Percentiles rank a stretch among this genome's conserved stretches.
Evolutionary conservation across 2,888 invertebrate species (phyloP).

Genomic region (Metalampra italica): DNA sequence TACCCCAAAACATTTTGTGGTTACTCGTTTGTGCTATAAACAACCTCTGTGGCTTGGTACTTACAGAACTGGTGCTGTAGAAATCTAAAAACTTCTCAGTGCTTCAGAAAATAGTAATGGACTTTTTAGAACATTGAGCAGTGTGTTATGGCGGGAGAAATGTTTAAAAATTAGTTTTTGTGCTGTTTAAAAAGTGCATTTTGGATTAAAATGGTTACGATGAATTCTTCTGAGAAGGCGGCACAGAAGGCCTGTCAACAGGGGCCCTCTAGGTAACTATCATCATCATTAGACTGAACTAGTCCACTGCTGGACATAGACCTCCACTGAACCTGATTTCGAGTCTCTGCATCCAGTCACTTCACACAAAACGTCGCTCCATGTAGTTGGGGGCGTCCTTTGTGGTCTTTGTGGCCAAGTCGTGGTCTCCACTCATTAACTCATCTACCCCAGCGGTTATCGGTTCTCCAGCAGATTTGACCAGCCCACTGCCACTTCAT

Average conservation of each 20-base stretch:
- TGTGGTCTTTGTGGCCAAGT: too few species aligned
- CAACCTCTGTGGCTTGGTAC: not conserved
- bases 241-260: constrained; percentile 76
- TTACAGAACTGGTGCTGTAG: constrained; percentile 2
- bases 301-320: too few species aligned
- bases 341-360: too few species aligned
- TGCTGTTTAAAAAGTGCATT: constrained; percentile 13
- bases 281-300: too few species aligned
- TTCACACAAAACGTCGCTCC: too few species aligned
- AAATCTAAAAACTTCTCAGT: not conserved
- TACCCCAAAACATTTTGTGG: not conserved
- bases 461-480: too few species aligned
- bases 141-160: constrained; percentile 16
- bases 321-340: too few species aligned
- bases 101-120: not conserved
- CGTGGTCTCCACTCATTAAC: too few species aligned
- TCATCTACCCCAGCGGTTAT: too few species aligned
- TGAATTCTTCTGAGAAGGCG: constrained; percentile 74
- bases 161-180: constrained; percentile 11
- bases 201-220: constrained; percentile 70
- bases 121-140: not conserved
- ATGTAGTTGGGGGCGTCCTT: too few species aligned
- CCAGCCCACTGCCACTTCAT: too few species aligned
- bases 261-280: constrained; percentile 63
- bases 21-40: constrained; percentile 2